Evolutionary conservation across 2,113 vertebrate genomes (phyloP), one percentile per base, ranked within the genome.

Genomic region (Camelus dromedarius): DNA sequence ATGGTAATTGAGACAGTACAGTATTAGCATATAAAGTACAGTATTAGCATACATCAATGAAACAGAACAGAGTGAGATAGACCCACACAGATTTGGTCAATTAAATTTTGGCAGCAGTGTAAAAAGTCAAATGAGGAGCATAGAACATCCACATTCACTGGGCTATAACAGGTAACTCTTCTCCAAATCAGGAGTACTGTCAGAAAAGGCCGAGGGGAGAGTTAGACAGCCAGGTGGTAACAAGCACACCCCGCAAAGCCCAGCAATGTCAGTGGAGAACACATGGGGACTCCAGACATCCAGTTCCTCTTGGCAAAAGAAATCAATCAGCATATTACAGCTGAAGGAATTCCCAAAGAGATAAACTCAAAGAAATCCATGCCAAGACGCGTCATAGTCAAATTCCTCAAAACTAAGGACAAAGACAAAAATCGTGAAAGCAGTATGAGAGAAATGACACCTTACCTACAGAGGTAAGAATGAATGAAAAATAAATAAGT

Each of bases 351-450:
- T 22, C 42, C 16, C 18, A 56, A 70, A 81, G 32, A 6, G 38
- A 82, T 30, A 69, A 42, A 42, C 38, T 42, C 38, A 42, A 42
- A 89, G 85, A 72, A 69, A 77, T 70, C 52, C 42, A 80, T 50
- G 28, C 46, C 30, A 32, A 93, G 69, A 77, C 46, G 91, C 22
- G 62, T 50, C 69, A 72, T n/a, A 26, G 62, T 28, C 70, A 70
- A 54, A 46, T 19, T 70, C 93, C 18, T 69, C 52, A 84, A 92
- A 92, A 70, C 85, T 93, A 58, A 89, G 89, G 22, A 75, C 38
- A 83, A 81, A 62, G 28, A 56, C 26, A 84, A 77, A 66, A 67
- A n/a, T 56, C 73, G n/a, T 72, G n/a, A 28, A 26, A 62, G 50
- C 18, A 69, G 4, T n/a, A 13, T 48, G 28, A 69, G 30, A 91